Percentiles rank a stretch among this genome's conserved stretches.
Evolutionary conservation across 2,888 invertebrate genomes (phyloP).

Genomic region (Lasioglossum oenotherae): DNA sequence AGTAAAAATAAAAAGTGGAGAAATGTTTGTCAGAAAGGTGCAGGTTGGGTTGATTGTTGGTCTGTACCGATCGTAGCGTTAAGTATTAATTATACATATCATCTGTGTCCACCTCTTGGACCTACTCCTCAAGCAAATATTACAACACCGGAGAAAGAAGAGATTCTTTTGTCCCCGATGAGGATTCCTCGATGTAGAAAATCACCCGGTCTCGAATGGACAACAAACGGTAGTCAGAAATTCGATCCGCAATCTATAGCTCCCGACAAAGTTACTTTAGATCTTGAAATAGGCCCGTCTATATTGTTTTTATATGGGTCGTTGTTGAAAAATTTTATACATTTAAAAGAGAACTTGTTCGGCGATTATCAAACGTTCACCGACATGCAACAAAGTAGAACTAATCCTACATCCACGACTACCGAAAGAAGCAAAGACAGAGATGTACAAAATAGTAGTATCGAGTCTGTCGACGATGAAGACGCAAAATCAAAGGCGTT

Average conservation of each 20-base stretch:
- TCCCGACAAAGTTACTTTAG: slow-evolving; percentile 95
- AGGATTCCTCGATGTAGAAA: slow-evolving; percentile 93
- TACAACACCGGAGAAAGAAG: slow-evolving; percentile 97
- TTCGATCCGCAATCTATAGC: slow-evolving; percentile 95
- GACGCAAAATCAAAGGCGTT: slow-evolving; percentile 87
- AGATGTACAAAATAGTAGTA: slow-evolving; percentile 83
- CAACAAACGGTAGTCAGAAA: slow-evolving; percentile 88
- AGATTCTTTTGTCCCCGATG: slow-evolving; percentile 95
- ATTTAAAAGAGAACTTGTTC: slow-evolving; percentile 98
- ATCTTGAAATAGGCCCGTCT: slow-evolving; percentile 97
- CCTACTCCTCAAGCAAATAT: slow-evolving; percentile 96
- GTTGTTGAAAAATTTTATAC: slow-evolving; percentile 94
- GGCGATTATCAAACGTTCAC: slow-evolving; percentile 98
- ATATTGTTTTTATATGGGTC: slow-evolving; percentile 96
- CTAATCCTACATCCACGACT: slow-evolving; percentile 83
- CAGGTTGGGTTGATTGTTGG: slow-evolving; percentile 98
- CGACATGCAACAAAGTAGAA: slow-evolving; percentile 92
- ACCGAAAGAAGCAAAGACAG: slow-evolving; percentile 79
- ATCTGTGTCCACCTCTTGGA: slow-evolving; percentile 95
- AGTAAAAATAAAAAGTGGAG: slow-evolving; percentile 89
- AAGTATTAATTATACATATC: slow-evolving; percentile 95
- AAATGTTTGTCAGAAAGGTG: slow-evolving; percentile 89
- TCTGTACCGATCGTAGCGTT: slow-evolving; percentile 97
- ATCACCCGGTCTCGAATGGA: slow-evolving; percentile 89
- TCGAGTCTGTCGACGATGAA: slow-evolving; percentile 88